Evolutionary conservation across 2,797 vertebrate species (phyloP), one percentile per base, ranked within the genome.

Genomic region (Hylomyscus alleni): DNA sequence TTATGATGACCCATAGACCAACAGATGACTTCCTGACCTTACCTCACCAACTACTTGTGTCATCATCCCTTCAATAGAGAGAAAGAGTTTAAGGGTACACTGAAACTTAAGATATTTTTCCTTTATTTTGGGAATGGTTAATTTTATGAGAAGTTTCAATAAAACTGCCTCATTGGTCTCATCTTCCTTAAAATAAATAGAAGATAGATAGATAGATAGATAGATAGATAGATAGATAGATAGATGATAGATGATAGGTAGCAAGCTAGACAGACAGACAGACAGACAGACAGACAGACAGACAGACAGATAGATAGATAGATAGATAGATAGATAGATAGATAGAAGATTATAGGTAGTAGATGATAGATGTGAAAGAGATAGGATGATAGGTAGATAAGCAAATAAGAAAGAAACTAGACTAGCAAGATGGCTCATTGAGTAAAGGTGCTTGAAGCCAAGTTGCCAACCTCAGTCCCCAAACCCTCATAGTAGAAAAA

Each of bases 131-230:
- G 3, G 26, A 37, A 20, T 26, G 12, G 0, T 19, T 65, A 72
- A 56, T 67, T 95, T 84, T 84, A 22, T 80, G 4, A 91, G 86
- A 85, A n/a, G 56, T 4, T 91, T 75, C 52, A 73, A 73, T 60
- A 88, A 52, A 84, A 72, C 0, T 90, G 86, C 83, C 22, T 14
- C 75, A 75, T 80, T 89, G 75, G 12, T 69, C 15, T 93, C 80
- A 17, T 26, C 2, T 76, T 90, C 24, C 44, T 67, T 62, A 62
- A 84, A 44, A 65, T 81, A 40, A 37, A 58, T 82, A 58, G n/a
- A 37, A 58, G 22, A 22, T 44, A 80, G 52, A n/a, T 34, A 80
- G 31, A 50, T 50, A 50, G 40, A 76, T 47, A 50, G 75, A 76
- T 52, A 17, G 76, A 78, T 34, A 20, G 75, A 34, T 34, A 52